Base-by-base conservation (phyloP, 1,140 invertebrate genomes). In the Lasioglossum baleicum region DNA sequence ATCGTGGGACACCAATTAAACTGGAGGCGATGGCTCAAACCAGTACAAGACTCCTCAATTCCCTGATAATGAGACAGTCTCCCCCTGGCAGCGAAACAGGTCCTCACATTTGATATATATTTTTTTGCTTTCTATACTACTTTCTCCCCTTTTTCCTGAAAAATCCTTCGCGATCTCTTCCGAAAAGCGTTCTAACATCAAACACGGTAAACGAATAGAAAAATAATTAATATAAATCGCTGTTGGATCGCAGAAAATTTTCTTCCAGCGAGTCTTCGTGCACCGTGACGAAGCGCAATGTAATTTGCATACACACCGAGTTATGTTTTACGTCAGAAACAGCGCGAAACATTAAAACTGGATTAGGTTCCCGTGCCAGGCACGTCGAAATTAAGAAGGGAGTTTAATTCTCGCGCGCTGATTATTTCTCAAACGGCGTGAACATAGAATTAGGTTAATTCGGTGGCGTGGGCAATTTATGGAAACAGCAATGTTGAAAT, bases 391-490 rank as follows among this genome's bases (percentile, higher is more conserved):
- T 71, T 63, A 78, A 53, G 31, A 63, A 40, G 20, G 35, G 22
- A 11, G 56, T 22, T 63, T 78, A 78, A 78, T 63, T 26, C 10
- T 13, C 42, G 20, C 26, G 11, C 20, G 20, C 8, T 15, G 42
- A 67, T 67, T 71, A 71, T 78, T 60, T 51, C n/a, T 35, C 6
- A 64, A 78, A 72, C 51, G 40, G 35, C 31, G 68, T 11, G 22
- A 64, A 71, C 70, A 71, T 42, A 42, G 70, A 78, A 78, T 78
- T 78, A 71, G 75, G 75, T 78, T 78, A 78, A 78, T 78, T 69
- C 60, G 31, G 68, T 53, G 26, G 44, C 20, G 31, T 8, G 1
- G 1, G 44, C 11, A 70, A 71, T 72, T 78, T 71, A 77, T 71
- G 60, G 8, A 8, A 0, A 69, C n/a, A 17, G 58, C 58, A 42